A percentile compares a stretch with the other conserved stretches of the same genome.
These are phyloP conservation scores for Drosophila melanogaster DNA, from an alignment of 1,140 invertebrate species.

Conservation along the genomic window Release_6_plus_ISO1_MT NC_004354.4:8611001-8611500, in stretches of 20 bases:
- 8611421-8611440: neutral
- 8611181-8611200: neutral
- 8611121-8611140: neutral
- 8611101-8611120: neutral
- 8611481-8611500: constrained; percentile 81
- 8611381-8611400: constrained; percentile 10
- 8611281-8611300: constrained; percentile 49
- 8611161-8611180: no score
- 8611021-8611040: constrained; percentile 66
- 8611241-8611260: constrained; percentile 82
- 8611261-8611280: constrained; percentile 37
- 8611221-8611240: constrained; percentile 40
- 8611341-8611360: constrained; percentile 66
- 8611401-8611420: no score
- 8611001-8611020: constrained; percentile 32
- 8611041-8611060: constrained; percentile 76
- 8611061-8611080: constrained; percentile 56
- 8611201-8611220: neutral
- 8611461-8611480: constrained; percentile 1
- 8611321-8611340: constrained; percentile 34
- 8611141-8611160: no score
- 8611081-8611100: constrained; percentile 21
- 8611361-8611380: constrained; percentile 79
- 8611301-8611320: constrained; percentile 39
- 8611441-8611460: constrained; percentile 22